Evolutionary conservation across 2,797 vertebrate genomes (phyloP).

Genomic region (Acrocephalus scirpaceus): DNA sequence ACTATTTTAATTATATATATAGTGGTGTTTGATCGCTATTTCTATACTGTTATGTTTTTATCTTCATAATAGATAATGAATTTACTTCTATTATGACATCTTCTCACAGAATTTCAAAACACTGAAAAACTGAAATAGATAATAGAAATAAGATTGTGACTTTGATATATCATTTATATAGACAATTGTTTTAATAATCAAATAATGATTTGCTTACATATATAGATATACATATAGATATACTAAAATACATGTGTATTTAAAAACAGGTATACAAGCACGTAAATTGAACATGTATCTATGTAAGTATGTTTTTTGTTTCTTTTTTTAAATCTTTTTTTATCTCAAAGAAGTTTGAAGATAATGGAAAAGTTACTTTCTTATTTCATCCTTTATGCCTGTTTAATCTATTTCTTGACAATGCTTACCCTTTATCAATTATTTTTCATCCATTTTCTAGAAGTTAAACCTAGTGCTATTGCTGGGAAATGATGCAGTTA

Average conservation of each 20-base stretch:
- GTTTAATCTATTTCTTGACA: background rate
- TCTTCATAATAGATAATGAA: background rate
- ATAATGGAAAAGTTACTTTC: background rate
- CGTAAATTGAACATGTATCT: background rate
- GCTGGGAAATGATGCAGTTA: background rate
- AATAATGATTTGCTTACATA: background rate
- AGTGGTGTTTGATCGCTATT: background rate
- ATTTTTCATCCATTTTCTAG: background rate
- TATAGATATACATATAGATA: background rate
- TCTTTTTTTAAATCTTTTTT: background rate
- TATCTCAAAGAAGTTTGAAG: background rate
- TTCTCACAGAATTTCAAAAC: background rate
- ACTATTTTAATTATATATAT: background rate
- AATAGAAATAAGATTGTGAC: background rate
- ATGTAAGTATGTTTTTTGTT: fast-evolving
- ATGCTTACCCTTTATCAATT: background rate
- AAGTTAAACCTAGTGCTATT: background rate
- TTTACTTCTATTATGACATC: background rate
- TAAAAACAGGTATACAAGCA: background rate
- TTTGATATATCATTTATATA: background rate
- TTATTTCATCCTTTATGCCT: background rate
- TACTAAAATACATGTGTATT: background rate
- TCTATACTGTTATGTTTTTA: background rate
- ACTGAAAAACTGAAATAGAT: background rate
- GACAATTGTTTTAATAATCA: background rate